phyloP scores from a whole-genome alignment of 2,113 vertebrate genomes.

The Phalacrocorax pelagicus region DNA sequence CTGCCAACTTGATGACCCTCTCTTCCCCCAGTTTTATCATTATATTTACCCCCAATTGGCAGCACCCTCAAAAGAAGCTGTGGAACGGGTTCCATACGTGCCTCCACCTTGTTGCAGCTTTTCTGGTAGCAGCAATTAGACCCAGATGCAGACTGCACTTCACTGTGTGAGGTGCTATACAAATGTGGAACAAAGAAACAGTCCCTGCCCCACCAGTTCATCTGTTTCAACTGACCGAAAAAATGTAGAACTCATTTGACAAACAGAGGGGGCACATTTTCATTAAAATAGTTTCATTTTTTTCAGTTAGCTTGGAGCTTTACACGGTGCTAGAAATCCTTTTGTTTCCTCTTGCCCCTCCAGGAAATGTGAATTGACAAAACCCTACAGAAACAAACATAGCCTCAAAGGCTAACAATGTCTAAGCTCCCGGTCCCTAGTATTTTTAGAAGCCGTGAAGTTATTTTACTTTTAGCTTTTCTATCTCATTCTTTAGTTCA shows the following conservation, averaged over 20 bases:
- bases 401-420: neutral
- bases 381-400: neutral
- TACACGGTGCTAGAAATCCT: neutral
- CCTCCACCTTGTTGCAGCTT: neutral
- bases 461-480: neutral
- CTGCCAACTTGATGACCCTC: neutral
- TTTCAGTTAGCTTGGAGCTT: neutral
- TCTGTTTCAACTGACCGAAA: neutral
- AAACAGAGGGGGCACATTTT: accelerated
- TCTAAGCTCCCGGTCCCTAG: neutral
- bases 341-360: neutral
- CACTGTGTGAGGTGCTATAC: neutral
- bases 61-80: neutral
- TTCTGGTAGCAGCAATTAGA: neutral
- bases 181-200: neutral
- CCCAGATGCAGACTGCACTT: neutral
- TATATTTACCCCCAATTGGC: neutral
- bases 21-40: neutral
- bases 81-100: neutral
- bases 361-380: neutral
- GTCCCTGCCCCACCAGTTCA: neutral
- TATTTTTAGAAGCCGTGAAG: neutral
- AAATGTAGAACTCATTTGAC: neutral
- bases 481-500: neutral
- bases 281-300: neutral